Percentiles rank a stretch among this genome's conserved stretches.
phyloP scores from a whole-genome alignment of 2,888 invertebrate species.

The Julus scandinavius region DNA sequence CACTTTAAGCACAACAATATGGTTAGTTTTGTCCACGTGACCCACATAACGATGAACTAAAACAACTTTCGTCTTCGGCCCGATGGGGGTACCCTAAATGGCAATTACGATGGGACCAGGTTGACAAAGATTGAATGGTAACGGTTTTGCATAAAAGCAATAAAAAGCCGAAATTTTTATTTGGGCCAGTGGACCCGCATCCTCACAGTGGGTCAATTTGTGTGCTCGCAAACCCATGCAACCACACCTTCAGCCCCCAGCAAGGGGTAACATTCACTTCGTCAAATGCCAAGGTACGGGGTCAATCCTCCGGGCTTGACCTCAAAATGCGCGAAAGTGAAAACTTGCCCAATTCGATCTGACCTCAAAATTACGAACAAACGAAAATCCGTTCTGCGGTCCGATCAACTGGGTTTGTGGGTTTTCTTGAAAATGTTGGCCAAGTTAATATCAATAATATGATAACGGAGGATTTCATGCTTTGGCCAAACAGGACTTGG shows the following conservation, averaged over 20 bases:
- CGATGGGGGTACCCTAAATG: neutral
- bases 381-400: neutral
- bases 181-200: neutral
- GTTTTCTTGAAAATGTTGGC: neutral
- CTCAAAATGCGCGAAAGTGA: neutral
- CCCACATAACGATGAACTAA: neutral
- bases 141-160: neutral
- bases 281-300: too few species aligned
- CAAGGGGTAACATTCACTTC: neutral
- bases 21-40: neutral
- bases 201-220: neutral
- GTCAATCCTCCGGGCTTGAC: neutral
- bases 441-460: too few species aligned
- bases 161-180: neutral
- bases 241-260: neutral
- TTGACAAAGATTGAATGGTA: neutral
- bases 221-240: neutral
- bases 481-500: neutral
- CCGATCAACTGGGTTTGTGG: neutral
- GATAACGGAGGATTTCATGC: neutral
- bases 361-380: neutral
- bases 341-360: conserved; percentile 7
- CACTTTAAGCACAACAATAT: too few species aligned
- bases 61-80: neutral
- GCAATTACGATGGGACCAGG: neutral